These are phyloP conservation scores for Rhynchophorus ferrugineus DNA, from an alignment of 1,140 invertebrate species.

Conservation along the genomic window DNA sequence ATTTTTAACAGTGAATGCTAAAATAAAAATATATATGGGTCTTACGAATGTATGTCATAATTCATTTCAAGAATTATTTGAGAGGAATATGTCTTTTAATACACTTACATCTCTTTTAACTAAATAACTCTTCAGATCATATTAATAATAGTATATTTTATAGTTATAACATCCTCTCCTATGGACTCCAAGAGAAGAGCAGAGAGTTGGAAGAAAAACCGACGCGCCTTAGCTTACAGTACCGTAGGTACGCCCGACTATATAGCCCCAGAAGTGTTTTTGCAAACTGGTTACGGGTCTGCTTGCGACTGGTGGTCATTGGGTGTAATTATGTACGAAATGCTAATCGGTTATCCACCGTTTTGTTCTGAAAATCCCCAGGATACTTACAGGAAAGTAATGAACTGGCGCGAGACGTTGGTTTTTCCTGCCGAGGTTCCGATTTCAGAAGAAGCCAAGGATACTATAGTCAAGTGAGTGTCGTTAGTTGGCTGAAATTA, in stretches of 20 bases:
- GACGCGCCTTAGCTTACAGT: constrained; percentile 86
- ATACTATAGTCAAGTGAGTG: constrained; percentile 61
- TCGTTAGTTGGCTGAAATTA: background rate
- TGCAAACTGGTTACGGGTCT: constrained; percentile 95
- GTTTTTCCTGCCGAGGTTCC: constrained; percentile 98
- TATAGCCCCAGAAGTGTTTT: constrained; percentile 95
- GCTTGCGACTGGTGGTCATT: constrained; percentile 99
- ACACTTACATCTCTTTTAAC: no score
- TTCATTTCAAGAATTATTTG: no score
- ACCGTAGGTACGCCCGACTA: constrained; percentile 99
- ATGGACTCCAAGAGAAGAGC: constrained; percentile 94
- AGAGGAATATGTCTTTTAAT: no score
- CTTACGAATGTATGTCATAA: no score
- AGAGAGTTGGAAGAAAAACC: constrained; percentile 97
- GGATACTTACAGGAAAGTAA: constrained; percentile 98
- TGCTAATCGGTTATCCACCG: constrained; percentile 99
- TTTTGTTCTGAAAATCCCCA: constrained; percentile 99
- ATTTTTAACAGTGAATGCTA: no score
- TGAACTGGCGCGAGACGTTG: constrained; percentile 98
- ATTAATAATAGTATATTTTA: no score
- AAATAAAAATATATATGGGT: no score
- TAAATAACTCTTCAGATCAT: no score
- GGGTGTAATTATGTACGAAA: constrained; percentile 99
- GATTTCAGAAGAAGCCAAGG: constrained; percentile 88
- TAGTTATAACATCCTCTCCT: constrained; percentile 61